Percentiles rank a stretch among this genome's conserved stretches.
phyloP scores from a whole-genome alignment of 2,797 vertebrate genomes.

The Agapornis canus region DNA sequence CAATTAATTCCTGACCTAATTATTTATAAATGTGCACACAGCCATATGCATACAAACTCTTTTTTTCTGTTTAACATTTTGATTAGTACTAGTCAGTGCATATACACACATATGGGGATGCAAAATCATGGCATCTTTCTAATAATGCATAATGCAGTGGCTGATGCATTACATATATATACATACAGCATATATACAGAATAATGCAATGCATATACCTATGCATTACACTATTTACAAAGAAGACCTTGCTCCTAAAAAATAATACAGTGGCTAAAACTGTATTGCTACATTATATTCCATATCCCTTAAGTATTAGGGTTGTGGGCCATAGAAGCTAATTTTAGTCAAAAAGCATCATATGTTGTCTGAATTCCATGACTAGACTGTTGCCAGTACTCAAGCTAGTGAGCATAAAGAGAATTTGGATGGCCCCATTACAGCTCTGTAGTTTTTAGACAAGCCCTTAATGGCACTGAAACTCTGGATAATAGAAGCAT shows the following conservation, averaged over 20 bases:
- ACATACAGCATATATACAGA: background rate
- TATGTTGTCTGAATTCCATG: background rate
- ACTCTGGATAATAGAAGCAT: slow-evolving; percentile 38
- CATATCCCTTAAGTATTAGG: background rate
- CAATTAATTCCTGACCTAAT: background rate
- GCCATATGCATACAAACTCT: background rate
- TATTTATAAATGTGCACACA: background rate
- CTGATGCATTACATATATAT: background rate
- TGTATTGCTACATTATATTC: background rate
- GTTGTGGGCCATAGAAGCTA: background rate
- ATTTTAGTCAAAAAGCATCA: slow-evolving; percentile 15
- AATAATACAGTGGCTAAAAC: background rate
- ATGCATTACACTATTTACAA: background rate
- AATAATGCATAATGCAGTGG: background rate
- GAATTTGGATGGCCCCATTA: slow-evolving; percentile 28
- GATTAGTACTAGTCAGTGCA: background rate
- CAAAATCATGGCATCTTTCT: background rate
- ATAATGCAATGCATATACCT: background rate
- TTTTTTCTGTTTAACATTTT: background rate
- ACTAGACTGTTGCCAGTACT: background rate
- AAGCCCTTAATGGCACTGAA: slow-evolving; percentile 37
- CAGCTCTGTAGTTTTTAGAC: slow-evolving; percentile 1
- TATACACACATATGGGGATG: background rate
- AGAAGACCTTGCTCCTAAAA: background rate
- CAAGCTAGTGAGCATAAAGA: background rate